phyloP scores from a whole-genome alignment of 2,888 invertebrate species.

The Pseudolycoriella hygida region DNA sequence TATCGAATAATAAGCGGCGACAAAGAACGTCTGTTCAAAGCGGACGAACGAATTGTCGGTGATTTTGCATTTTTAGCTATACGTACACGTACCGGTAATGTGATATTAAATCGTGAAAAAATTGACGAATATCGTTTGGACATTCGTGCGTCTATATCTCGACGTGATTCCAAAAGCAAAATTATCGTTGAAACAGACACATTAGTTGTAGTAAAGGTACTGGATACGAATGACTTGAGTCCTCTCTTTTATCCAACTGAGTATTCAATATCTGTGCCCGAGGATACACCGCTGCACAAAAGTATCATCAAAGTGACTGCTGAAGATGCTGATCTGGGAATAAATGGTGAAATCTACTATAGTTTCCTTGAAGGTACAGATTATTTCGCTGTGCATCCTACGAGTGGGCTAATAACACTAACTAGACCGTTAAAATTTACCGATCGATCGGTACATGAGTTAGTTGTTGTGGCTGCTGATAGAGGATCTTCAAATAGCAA shows the following conservation, averaged over 20 bases:
- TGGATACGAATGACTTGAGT: constrained; percentile 80
- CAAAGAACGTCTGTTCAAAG: constrained; percentile 79
- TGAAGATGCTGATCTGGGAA: constrained; percentile 89
- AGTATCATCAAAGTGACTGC: constrained; percentile 67
- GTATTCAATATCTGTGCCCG: constrained; percentile 72
- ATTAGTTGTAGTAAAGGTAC: constrained; percentile 48
- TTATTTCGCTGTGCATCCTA: constrained; percentile 84
- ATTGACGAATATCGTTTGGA: constrained; percentile 65
- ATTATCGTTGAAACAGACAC: constrained; percentile 50
- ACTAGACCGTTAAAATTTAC: constrained; percentile 58
- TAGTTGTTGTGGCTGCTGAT: constrained; percentile 72
- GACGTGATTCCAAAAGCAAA: constrained; percentile 38
- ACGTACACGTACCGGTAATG: constrained; percentile 72
- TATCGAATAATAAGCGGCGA: constrained; percentile 81
- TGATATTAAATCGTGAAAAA: constrained; percentile 85
- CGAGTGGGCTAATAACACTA: constrained; percentile 71
- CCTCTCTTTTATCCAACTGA: constrained; percentile 84
- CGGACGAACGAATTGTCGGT: constrained; percentile 74
- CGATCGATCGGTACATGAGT: constrained; percentile 49
- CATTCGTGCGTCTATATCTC: constrained; percentile 50
- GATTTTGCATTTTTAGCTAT: constrained; percentile 89
- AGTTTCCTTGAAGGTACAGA: constrained; percentile 68
- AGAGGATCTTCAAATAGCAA: constrained; percentile 42
- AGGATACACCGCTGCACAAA: constrained; percentile 72
- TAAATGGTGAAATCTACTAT: constrained; percentile 95